Percentiles rank a stretch among this genome's conserved stretches.
phyloP scores from a whole-genome alignment of 2,888 invertebrate genomes.

The Phragmatobia fuliginosa region DNA sequence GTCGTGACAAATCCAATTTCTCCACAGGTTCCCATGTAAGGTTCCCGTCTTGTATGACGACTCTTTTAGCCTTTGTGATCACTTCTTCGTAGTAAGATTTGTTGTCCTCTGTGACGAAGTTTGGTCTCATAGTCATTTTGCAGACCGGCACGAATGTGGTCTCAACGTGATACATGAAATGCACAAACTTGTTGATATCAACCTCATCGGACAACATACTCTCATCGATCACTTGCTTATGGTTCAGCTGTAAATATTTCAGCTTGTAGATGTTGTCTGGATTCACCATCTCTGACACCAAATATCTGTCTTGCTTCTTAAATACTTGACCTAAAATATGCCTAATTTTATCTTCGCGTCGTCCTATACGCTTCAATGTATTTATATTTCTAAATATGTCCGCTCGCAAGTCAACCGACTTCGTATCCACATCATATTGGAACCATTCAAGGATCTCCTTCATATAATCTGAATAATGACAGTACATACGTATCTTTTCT shows the following conservation, averaged over 20 bases:
- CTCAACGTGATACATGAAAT: slow-evolving; percentile 8
- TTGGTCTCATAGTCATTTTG: slow-evolving; percentile 11
- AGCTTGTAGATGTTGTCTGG: slow-evolving; percentile 8
- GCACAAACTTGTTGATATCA: background rate
- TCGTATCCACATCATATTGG: background rate
- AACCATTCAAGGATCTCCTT: slow-evolving; percentile 11
- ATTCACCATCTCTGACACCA: slow-evolving; percentile 7
- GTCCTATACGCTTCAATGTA: background rate
- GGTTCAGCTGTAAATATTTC: slow-evolving; percentile 8
- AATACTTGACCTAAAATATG: slow-evolving; percentile 10
- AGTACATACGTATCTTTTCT: slow-evolving; percentile 13
- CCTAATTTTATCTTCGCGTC: slow-evolving; percentile 2
- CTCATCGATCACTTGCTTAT: slow-evolving; percentile 5
- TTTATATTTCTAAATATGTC: slow-evolving; percentile 9
- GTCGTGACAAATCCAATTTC: background rate
- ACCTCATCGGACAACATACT: background rate
- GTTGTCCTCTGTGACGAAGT: background rate
- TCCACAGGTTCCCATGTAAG: background rate
- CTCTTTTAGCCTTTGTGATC: background rate
- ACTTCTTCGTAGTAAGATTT: slow-evolving; percentile 16
- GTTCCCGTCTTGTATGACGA: background rate
- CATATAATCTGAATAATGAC: slow-evolving; percentile 4
- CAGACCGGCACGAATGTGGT: slow-evolving; percentile 4
- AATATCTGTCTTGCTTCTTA: background rate
- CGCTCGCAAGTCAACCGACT: background rate